A percentile compares a stretch with the other conserved stretches of the same genome.
Conservation (phyloP, 2,797 vertebrate species). For the Cottoperca gobio region DNA sequence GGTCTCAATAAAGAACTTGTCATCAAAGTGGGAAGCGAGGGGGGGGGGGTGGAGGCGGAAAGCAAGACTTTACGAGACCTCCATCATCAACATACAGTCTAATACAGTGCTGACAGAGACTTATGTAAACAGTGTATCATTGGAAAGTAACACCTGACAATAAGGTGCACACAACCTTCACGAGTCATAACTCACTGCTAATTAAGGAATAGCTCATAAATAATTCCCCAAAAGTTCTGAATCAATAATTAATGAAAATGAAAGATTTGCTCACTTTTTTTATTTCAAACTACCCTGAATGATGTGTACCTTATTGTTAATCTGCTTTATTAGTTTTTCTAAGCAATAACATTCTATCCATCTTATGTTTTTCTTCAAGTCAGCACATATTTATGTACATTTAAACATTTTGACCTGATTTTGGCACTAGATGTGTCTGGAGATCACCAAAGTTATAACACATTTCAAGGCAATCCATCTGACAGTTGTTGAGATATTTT, state of each 20-base stretch:
- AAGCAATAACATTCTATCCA: background rate
- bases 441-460: too few relatives aligned
- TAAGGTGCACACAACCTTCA: background rate
- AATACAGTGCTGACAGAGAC: background rate
- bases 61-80: constrained; percentile 17
- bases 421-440: too few relatives aligned
- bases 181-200: background rate
- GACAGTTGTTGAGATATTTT: too few relatives aligned
- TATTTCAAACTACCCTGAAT: background rate
- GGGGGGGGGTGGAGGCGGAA: background rate
- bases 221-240: background rate
- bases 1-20: constrained; percentile 15
- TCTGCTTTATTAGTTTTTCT: background rate
- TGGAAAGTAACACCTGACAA: background rate
- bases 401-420: too few relatives aligned
- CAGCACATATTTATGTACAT: too few relatives aligned
- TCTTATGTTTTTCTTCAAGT: too few relatives aligned
- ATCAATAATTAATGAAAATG: background rate
- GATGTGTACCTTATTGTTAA: background rate
- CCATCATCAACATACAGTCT: constrained; percentile 4
- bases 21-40: constrained; percentile 26
- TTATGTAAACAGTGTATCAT: background rate
- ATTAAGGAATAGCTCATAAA: background rate
- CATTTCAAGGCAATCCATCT: too few relatives aligned
- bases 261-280: background rate